Evolutionary conservation across 2,113 vertebrate species (phyloP).

Genomic region (Cyprinus carpio): DNA sequence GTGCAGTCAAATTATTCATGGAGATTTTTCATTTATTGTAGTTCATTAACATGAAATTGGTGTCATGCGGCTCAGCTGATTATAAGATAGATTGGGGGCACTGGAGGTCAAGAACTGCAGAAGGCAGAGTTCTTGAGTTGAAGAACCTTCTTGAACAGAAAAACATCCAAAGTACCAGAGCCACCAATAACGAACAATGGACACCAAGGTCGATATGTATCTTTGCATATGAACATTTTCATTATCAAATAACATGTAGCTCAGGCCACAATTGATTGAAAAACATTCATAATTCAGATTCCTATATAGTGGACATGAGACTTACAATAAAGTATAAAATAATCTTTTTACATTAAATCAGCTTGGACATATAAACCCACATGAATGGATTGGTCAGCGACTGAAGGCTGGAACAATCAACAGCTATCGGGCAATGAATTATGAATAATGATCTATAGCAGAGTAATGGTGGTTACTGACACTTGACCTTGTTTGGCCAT

Average conservation of each 20-base stretch:
- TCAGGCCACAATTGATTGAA: background rate
- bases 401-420: constrained; percentile 33
- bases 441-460: constrained; percentile 42
- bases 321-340: background rate
- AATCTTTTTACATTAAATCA: background rate
- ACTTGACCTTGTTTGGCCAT: constrained; percentile 45
- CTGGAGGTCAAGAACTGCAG: background rate
- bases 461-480: constrained; percentile 42
- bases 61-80: background rate
- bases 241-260: background rate
- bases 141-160: background rate
- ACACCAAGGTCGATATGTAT: background rate
- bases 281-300: background rate
- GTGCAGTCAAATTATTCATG: constrained; percentile 1
- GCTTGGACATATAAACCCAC: background rate
- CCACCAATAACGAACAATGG: background rate
- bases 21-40: constrained; percentile 2
- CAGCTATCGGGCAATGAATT: constrained; percentile 14
- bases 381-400: background rate
- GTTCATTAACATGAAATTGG: background rate
- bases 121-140: background rate
- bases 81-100: background rate
- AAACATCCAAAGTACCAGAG: background rate
- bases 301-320: background rate
- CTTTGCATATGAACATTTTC: background rate